Base-by-base conservation (phyloP, 2,888 invertebrate genomes). In the Euphydryas editha region DNA sequence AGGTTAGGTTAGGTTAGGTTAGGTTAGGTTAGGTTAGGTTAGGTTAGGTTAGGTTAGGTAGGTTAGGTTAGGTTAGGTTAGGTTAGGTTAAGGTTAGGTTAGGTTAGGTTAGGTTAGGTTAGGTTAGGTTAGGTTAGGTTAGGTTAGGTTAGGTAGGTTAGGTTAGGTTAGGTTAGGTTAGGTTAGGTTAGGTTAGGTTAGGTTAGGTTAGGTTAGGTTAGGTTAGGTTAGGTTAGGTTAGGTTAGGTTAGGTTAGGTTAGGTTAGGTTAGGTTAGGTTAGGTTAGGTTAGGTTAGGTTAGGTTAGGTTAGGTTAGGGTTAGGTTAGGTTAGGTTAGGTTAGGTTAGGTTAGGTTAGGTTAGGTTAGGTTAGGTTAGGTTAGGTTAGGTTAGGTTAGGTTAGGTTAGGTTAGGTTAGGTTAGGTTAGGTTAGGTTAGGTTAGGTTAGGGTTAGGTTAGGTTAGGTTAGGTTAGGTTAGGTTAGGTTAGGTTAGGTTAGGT, bases 341-440 rank as follows among this genome's bases (percentile, higher is more conserved):
- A 70, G 71, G 71, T 71, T 71, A 71, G 73, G 71, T 71, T 73
- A 73, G 73, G 73, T 72, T 72, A 71, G 72, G 72, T 72, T 72
- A 69, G 70, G 72, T 72, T 72, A 69, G 72, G 72, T 71, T 71
- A n/a, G 72, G 72, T 72, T 72, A 71, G 72, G 72, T 72, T 72
- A 71, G 72, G 72, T 72, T 72, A 71, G 72, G 72, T 72, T 72
- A 72, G 72, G 72, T 72, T 72, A 70, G 70, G 72, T 72, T 72
- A 70, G 72, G 70, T 72, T 72, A 70, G 70, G 72, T 72, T 72
- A 70, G 70, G 72, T 72, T 72, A 72, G 72, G 72, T 72, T 72
- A 72, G 72, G 72, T 72, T 72, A 72, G 72, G 72, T 72, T 72
- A 72, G 72, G 72, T 72, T 72, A 70, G 70, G 72, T n/a, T n/a